These are phyloP conservation scores for Ceyx margarethae DNA, from an alignment of 2,113 vertebrate species.

Conservation along the genomic window DNA sequence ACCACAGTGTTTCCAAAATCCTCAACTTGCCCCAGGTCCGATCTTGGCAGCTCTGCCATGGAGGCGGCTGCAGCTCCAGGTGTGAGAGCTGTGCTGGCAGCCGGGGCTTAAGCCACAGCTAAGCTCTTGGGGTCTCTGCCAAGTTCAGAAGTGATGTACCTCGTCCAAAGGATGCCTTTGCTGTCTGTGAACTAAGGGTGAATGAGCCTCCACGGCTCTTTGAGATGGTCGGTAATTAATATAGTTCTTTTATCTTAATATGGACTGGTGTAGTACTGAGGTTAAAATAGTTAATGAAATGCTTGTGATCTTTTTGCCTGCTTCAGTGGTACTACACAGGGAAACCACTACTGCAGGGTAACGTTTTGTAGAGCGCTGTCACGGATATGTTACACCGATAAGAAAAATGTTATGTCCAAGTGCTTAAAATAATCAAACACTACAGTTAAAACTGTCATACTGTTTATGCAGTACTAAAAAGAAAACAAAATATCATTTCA, in stretches of 20 bases:
- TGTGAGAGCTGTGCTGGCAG: background rate
- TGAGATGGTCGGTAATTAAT: background rate
- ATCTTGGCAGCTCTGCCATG: background rate
- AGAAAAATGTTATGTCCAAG: conserved; percentile 61
- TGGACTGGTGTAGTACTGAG: background rate
- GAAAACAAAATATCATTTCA: conserved; percentile 64
- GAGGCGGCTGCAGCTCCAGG: background rate
- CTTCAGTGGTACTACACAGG: background rate
- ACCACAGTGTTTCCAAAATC: background rate
- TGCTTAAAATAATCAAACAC: conserved; percentile 70
- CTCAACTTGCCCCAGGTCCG: background rate
- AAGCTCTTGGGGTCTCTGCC: background rate
- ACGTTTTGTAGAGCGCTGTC: conserved; percentile 54
- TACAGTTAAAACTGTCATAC: conserved; percentile 71
- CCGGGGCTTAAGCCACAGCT: background rate
- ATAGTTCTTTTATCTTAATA: background rate
- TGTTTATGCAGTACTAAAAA: conserved; percentile 67
- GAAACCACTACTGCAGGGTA: background rate
- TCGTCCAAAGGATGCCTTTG: background rate
- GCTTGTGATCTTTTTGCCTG: background rate
- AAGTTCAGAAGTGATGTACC: background rate
- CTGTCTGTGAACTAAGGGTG: background rate
- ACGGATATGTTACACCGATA: conserved; percentile 32
- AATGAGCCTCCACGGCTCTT: background rate
- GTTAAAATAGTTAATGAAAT: background rate